Conservation (phyloP, 2,888 invertebrate genomes). For the Timandra comae region DNA sequence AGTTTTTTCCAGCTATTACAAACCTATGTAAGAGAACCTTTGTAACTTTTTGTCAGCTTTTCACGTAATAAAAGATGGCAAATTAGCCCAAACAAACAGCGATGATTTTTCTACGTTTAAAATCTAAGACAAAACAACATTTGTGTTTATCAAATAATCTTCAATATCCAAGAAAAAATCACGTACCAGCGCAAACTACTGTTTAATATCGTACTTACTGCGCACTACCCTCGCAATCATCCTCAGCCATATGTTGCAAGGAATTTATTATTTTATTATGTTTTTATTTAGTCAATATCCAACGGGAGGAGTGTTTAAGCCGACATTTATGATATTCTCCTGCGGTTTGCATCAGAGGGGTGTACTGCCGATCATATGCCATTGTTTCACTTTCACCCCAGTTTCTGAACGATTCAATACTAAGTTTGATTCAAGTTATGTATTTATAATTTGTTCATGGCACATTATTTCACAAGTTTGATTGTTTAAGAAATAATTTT, state of each 20-base stretch:
- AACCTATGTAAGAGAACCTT: too few relatives aligned
- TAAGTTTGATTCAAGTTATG: slow-evolving; percentile 48
- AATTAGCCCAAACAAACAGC: too few relatives aligned
- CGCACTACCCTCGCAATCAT: slow-evolving; percentile 4
- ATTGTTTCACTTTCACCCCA: slow-evolving; percentile 68
- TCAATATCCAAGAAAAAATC: too few relatives aligned
- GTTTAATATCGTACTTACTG: slow-evolving; percentile 7
- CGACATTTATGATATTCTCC: slow-evolving; percentile 74
- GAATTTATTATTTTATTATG: slow-evolving; percentile 75
- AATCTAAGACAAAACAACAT: too few relatives aligned
- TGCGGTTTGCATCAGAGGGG: slow-evolving; percentile 69
- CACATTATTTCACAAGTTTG: slow-evolving; percentile 8
- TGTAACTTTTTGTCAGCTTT: too few relatives aligned
- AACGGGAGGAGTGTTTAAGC: slow-evolving; percentile 72
- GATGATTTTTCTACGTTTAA: too few relatives aligned
- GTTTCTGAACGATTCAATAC: slow-evolving; percentile 52
- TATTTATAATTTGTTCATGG: slow-evolving; percentile 19
- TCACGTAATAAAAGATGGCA: too few relatives aligned
- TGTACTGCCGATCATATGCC: slow-evolving; percentile 49
- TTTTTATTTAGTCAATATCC: slow-evolving; percentile 72
- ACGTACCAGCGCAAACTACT: too few relatives aligned
- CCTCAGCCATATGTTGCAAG: slow-evolving; percentile 60
- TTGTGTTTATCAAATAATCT: too few relatives aligned
- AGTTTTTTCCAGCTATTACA: too few relatives aligned
- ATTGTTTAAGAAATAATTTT: slow-evolving; percentile 6